phyloP scores from a whole-genome alignment of 1,140 invertebrate species.

The Pinna nobilis region DNA sequence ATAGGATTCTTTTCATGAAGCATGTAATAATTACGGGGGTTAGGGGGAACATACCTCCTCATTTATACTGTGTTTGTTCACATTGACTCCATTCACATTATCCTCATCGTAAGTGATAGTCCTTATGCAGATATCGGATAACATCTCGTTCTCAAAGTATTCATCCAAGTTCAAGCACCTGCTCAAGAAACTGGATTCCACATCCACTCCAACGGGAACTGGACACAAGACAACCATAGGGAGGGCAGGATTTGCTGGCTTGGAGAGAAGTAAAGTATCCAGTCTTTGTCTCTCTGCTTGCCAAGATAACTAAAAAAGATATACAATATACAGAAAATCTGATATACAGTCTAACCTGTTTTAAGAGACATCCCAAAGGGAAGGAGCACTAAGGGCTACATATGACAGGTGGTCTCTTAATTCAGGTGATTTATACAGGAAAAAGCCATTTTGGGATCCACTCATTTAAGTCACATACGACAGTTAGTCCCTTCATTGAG shows the following conservation, averaged over 20 bases:
- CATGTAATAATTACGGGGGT: no score
- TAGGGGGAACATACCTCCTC: constrained; percentile 44
- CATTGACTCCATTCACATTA: constrained; percentile 28
- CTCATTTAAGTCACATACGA: no score
- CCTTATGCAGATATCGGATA: constrained; percentile 45
- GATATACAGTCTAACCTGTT: no score
- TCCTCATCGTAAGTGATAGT: constrained; percentile 19
- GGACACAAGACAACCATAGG: constrained; percentile 62
- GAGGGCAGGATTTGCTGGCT: constrained; percentile 51
- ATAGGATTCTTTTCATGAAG: no score
- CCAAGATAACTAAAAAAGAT: constrained; percentile 57
- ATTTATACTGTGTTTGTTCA: constrained; percentile 37
- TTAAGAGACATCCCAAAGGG: no score
- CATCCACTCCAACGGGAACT: constrained; percentile 30
- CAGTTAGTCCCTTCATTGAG: not conserved
- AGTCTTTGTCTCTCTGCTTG: constrained; percentile 47
- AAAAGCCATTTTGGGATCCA: no score
- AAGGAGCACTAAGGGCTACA: no score
- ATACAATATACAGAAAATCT: not conserved
- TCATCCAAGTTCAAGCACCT: constrained; percentile 48
- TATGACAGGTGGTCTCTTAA: no score
- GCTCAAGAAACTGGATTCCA: constrained; percentile 29
- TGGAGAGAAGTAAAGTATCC: constrained; percentile 52
- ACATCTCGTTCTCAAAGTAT: constrained; percentile 43
- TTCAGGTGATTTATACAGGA: no score